Evolutionary conservation across 2,113 vertebrate genomes (phyloP).

Genomic region (Hystrix brachyura): DNA sequence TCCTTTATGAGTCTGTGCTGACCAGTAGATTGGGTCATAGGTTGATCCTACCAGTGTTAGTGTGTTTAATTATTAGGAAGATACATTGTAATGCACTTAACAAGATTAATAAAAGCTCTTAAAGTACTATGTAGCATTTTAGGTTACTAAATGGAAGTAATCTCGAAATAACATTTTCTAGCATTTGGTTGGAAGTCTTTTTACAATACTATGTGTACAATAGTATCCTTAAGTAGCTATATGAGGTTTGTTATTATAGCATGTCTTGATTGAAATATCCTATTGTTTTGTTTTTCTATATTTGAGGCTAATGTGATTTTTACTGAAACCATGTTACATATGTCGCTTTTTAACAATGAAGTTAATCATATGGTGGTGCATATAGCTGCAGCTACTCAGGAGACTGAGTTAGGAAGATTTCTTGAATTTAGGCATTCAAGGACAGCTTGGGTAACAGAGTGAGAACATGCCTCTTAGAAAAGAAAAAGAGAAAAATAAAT

Average conservation of each 20-base stretch:
- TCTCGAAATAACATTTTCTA: slow-evolving; percentile 21
- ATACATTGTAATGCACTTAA: slow-evolving; percentile 8
- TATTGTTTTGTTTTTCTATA: slow-evolving; percentile 39
- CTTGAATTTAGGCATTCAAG: background rate
- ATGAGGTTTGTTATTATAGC: background rate
- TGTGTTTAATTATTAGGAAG: slow-evolving; percentile 55
- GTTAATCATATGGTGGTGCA: background rate
- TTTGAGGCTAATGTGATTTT: slow-evolving; percentile 47
- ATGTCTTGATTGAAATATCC: slow-evolving; percentile 44
- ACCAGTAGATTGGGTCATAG: background rate
- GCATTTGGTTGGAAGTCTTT: slow-evolving; percentile 30
- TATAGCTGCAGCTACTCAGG: too few relatives aligned
- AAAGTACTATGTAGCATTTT: background rate
- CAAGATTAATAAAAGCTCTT: background rate
- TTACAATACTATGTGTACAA: background rate
- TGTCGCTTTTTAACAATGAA: slow-evolving; percentile 26
- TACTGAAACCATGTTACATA: background rate
- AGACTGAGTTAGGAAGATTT: background rate
- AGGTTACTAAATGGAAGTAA: background rate
- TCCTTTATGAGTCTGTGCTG: background rate
- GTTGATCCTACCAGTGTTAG: background rate
- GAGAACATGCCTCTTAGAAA: background rate
- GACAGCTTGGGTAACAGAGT: background rate
- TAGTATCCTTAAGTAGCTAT: background rate
- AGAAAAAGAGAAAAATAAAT: background rate